phyloP scores from a whole-genome alignment of 2,888 invertebrate genomes.

The Rhopalosiphum nymphaeae region DNA sequence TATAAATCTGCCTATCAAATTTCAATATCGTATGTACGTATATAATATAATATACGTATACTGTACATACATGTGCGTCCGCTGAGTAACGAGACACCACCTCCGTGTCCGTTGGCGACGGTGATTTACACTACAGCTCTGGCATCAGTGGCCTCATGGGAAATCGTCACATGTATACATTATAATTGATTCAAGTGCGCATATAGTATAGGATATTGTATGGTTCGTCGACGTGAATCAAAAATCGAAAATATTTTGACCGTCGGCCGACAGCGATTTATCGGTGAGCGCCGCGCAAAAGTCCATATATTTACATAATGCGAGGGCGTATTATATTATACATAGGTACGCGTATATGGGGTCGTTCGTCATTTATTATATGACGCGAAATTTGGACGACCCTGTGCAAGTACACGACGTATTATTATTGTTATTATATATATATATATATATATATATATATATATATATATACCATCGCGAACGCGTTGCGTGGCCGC shows the following conservation, averaged over 20 bases:
- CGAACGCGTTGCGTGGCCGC: too few relatives aligned
- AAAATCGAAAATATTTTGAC: conserved; percentile 46
- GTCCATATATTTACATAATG: background rate
- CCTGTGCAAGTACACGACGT: background rate
- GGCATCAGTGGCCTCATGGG: conserved; percentile 14
- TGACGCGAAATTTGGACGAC: background rate
- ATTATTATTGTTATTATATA: background rate
- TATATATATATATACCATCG: background rate
- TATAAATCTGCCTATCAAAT: conserved; percentile 48
- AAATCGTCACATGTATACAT: conserved; percentile 40
- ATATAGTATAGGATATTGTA: background rate
- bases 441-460: background rate
- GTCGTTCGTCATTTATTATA: background rate
- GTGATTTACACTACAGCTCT: conserved; percentile 44
- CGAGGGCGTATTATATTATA: background rate
- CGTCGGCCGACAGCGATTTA: conserved; percentile 33
- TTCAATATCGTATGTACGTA: conserved; percentile 20
- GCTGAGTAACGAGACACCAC: conserved; percentile 40
- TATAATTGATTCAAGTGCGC: conserved; percentile 33
- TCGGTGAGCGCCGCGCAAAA: background rate
- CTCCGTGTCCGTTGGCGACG: background rate
- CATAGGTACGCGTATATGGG: background rate
- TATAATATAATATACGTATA: background rate
- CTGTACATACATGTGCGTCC: background rate
- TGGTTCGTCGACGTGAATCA: background rate